Conservation (phyloP, 1,140 invertebrate genomes). For the Asobara japonica region DNA sequence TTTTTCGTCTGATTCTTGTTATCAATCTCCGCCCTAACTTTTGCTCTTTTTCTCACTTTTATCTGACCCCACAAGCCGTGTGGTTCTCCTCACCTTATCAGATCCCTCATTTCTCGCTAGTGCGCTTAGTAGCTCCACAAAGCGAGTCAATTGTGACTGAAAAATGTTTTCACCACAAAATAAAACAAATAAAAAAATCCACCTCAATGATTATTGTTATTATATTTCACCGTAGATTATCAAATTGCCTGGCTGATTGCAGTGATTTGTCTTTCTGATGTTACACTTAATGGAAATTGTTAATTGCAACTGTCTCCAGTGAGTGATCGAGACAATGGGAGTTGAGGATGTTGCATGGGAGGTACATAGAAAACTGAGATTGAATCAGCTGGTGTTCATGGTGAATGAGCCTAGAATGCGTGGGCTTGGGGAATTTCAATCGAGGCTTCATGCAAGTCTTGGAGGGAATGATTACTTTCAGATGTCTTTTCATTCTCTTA, state of each 20-base stretch:
- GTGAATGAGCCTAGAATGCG: constrained; percentile 16
- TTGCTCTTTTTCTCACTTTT: constrained; percentile 24
- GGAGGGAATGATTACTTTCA: not conserved
- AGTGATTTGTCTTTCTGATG: constrained; percentile 32
- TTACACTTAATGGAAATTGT: constrained; percentile 28
- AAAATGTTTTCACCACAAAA: not conserved
- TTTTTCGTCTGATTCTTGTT: no score
- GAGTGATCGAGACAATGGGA: constrained; percentile 31
- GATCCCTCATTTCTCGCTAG: constrained; percentile 33
- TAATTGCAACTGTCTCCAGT: constrained; percentile 22
- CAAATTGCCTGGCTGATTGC: not conserved
- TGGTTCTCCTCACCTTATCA: constrained; percentile 33
- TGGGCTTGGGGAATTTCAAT: constrained; percentile 5
- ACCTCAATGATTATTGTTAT: not conserved
- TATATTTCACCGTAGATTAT: constrained; percentile 11
- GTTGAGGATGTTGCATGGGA: not conserved
- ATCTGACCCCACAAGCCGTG: not conserved
- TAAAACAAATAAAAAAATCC: not conserved
- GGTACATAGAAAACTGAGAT: constrained; percentile 5
- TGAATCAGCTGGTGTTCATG: not conserved
- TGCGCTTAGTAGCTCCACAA: constrained; percentile 14
- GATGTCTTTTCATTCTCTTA: not conserved
- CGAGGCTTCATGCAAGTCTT: not conserved
- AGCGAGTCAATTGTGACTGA: not conserved
- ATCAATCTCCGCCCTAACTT: constrained; percentile 10